Conservation (phyloP, 2,888 invertebrate species). For the Amiota minor region DNA sequence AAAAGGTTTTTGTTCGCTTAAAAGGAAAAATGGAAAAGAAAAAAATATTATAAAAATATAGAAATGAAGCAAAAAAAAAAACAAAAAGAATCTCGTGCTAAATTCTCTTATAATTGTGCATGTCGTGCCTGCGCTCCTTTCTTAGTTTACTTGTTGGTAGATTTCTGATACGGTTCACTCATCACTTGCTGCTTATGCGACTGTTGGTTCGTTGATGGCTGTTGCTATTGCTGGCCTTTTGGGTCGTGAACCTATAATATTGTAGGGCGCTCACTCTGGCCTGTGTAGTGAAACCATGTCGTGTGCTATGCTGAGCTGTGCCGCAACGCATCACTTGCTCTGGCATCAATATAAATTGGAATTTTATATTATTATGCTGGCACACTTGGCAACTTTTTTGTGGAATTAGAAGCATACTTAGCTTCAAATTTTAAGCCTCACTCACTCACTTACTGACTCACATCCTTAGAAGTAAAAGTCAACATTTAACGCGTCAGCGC, state of each 20-base stretch:
- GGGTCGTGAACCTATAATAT: slow-evolving; percentile 19
- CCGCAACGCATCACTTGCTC: background rate
- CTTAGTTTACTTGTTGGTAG: background rate
- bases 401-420: background rate
- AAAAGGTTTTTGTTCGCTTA: slow-evolving; percentile 22
- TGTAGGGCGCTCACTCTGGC: background rate
- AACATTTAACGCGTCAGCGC: slow-evolving; percentile 66
- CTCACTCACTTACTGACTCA: background rate
- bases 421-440: background rate
- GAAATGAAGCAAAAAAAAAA: background rate
- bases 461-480: slow-evolving; percentile 25
- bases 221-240: slow-evolving; percentile 16
- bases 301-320: slow-evolving; percentile 3
- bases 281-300: background rate
- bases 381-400: slow-evolving; percentile 21
- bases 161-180: background rate
- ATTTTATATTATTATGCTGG: slow-evolving; percentile 24
- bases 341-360: slow-evolving; percentile 11
- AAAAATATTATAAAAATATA: background rate
- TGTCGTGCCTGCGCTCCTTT: background rate
- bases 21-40: slow-evolving; percentile 2
- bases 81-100: slow-evolving; percentile 15
- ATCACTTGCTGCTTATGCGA: background rate
- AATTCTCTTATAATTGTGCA: slow-evolving; percentile 38
- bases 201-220: background rate